Evolutionary conservation across 2,113 vertebrate species (phyloP).

Genomic region (Mungos mungo): DNA sequence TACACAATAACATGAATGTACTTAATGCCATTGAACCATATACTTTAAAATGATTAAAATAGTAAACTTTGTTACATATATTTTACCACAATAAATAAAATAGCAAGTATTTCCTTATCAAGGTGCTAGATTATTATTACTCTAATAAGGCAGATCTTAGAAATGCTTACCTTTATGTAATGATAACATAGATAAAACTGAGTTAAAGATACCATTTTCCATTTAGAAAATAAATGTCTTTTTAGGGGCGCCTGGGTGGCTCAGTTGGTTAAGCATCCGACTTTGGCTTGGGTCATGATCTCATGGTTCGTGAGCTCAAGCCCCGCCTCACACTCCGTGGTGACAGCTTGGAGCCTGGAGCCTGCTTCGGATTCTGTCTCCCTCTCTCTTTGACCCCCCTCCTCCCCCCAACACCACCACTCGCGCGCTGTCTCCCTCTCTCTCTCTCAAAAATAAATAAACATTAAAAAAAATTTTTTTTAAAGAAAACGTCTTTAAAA

Average conservation of each 20-base stretch:
- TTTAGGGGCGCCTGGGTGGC: too few relatives aligned
- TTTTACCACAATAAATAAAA: not conserved
- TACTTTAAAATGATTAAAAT: not conserved
- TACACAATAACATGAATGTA: not conserved
- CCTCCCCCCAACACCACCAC: too few relatives aligned
- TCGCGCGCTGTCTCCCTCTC: too few relatives aligned
- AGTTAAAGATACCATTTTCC: not conserved
- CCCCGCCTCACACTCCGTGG: too few relatives aligned
- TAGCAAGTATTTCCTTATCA: not conserved
- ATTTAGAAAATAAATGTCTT: not conserved
- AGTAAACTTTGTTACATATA: not conserved
- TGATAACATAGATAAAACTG: constrained; percentile 23
- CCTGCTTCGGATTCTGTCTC: too few relatives aligned
- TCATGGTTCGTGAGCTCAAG: too few relatives aligned
- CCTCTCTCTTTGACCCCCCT: too few relatives aligned
- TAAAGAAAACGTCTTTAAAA: not conserved
- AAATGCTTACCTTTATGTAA: not conserved
- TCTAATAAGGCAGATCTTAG: constrained; percentile 15
- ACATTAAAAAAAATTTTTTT: too few relatives aligned
- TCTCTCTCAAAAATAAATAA: too few relatives aligned
- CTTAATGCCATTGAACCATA: not conserved
- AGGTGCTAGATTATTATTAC: not conserved
- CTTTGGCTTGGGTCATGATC: too few relatives aligned
- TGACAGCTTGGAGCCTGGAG: too few relatives aligned
- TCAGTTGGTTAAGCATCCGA: too few relatives aligned